Percentiles rank a stretch among this genome's conserved stretches.
Conservation (phyloP, 2,113 vertebrate genomes). For the Urocynchramus pylzowi region DNA sequence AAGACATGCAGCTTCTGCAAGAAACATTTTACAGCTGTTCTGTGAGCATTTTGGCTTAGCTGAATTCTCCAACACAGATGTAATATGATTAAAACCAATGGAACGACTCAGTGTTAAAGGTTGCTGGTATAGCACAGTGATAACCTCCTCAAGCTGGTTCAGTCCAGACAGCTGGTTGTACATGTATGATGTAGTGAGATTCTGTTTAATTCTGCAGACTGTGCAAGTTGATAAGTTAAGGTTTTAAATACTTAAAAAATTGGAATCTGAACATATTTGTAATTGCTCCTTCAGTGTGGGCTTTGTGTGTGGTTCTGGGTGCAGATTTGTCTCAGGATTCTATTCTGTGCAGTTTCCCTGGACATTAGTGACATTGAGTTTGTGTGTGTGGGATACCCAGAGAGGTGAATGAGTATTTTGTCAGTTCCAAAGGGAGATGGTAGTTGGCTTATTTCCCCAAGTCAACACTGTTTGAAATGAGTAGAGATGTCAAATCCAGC, state of each 20-base stretch:
- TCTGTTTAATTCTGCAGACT: neutral
- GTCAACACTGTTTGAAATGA: neutral
- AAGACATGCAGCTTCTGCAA: neutral
- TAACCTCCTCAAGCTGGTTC: neutral
- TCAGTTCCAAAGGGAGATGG: neutral
- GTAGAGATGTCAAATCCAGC: neutral
- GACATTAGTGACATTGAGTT: accelerated
- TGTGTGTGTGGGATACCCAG: neutral
- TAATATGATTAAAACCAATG: neutral
- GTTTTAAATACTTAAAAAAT: neutral
- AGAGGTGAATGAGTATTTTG: neutral
- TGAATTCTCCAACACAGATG: neutral
- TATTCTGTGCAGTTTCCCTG: neutral
- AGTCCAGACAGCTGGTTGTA: neutral
- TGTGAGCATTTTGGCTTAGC: neutral
- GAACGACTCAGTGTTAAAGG: neutral
- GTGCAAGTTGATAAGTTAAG: neutral
- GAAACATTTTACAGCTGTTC: neutral
- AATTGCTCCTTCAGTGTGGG: neutral
- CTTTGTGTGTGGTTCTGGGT: neutral
- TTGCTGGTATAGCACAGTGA: neutral
- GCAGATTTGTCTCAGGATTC: neutral
- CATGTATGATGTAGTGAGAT: neutral
- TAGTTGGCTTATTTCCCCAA: neutral
- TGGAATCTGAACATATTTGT: neutral